These are phyloP conservation scores for Thunnus albacares DNA, from an alignment of 2,797 vertebrate genomes.

Conservation along the genomic window DNA sequence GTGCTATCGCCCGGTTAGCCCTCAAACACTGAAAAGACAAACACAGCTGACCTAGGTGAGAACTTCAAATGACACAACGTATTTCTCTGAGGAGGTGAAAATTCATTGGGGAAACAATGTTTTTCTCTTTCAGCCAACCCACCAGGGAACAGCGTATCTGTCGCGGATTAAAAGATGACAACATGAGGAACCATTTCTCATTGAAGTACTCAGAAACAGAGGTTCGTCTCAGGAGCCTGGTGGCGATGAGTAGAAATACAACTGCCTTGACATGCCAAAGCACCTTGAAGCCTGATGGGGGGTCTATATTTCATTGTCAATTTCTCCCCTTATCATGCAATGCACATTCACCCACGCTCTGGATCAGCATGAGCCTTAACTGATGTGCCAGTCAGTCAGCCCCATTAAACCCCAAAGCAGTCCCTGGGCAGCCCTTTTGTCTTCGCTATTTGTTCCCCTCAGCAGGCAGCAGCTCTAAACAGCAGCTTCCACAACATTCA, in stretches of 20 bases:
- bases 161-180: slow-evolving; percentile 29
- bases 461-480: slow-evolving; percentile 68
- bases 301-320: slow-evolving; percentile 70
- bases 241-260: slow-evolving; percentile 35
- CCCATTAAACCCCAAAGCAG: slow-evolving; percentile 76
- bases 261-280: slow-evolving; percentile 49
- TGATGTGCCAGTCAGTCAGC: slow-evolving; percentile 72
- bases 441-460: slow-evolving; percentile 71
- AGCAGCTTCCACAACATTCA: slow-evolving; percentile 68
- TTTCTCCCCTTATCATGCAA: slow-evolving; percentile 59
- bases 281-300: slow-evolving; percentile 58
- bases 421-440: slow-evolving; percentile 76
- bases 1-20: neutral
- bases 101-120: neutral
- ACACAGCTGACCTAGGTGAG: neutral
- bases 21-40: slow-evolving; percentile 3
- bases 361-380: slow-evolving; percentile 68
- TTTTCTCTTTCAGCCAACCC: slow-evolving; percentile 5
- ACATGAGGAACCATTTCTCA: slow-evolving; percentile 38
- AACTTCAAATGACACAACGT: slow-evolving; percentile 20
- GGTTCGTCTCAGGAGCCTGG: slow-evolving; percentile 33
- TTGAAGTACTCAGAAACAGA: slow-evolving; percentile 35
- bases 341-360: slow-evolving; percentile 51
- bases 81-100: neutral
- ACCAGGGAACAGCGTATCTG: slow-evolving; percentile 38